A percentile compares a stretch with the other conserved stretches of the same genome.
Conservation (phyloP, 2,113 vertebrate species). For the Oreochromis tanganicae region DNA sequence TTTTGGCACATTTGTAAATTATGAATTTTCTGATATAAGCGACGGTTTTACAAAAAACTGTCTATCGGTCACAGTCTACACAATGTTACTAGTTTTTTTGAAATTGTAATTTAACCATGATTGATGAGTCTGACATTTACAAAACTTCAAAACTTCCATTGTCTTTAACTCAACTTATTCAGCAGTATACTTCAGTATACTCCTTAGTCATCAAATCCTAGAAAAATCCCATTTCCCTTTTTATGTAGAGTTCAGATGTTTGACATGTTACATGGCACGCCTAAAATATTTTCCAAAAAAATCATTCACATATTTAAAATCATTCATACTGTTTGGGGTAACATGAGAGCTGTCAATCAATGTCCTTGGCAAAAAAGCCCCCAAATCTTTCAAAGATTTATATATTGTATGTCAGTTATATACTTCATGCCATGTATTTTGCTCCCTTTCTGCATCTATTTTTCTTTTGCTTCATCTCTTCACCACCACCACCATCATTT, state of each 20-base stretch:
- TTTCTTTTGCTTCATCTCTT: neutral
- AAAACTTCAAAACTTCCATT: neutral
- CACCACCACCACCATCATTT: neutral
- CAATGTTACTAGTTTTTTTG: neutral
- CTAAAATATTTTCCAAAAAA: neutral
- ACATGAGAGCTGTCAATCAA: neutral
- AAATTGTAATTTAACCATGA: neutral
- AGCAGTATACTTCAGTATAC: neutral
- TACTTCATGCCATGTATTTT: neutral
- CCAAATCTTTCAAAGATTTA: neutral
- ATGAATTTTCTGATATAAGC: neutral
- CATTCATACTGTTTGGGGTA: neutral
- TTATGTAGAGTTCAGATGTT: neutral
- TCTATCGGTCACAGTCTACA: neutral
- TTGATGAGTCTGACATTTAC: neutral
- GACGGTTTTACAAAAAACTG: fast-evolving
- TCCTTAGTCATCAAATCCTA: neutral
- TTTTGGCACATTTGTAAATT: neutral
- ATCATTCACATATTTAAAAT: neutral
- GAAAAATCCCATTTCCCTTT: neutral
- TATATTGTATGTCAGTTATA: constrained; percentile 2
- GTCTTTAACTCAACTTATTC: neutral
- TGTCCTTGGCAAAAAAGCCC: neutral
- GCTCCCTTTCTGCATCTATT: neutral
- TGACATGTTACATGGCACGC: constrained; percentile 8